A percentile compares a stretch with the other conserved stretches of the same genome.
Conservation (phyloP, 2,797 vertebrate genomes). For the Clarias fuscus region DNA sequence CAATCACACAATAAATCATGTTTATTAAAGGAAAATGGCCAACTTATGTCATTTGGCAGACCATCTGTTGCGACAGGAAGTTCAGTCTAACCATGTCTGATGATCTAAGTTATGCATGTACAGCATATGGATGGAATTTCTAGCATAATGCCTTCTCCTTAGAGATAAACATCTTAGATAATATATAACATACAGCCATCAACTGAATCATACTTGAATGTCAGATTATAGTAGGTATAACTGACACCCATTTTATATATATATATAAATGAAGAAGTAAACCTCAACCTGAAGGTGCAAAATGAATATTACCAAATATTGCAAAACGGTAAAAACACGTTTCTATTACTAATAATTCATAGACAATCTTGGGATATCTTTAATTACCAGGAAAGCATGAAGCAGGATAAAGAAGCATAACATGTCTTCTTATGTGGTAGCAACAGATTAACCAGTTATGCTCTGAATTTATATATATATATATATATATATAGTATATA, state of each 20-base stretch:
- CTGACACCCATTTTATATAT: not conserved
- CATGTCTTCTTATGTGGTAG: not conserved
- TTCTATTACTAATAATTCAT: not conserved
- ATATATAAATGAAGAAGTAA: not conserved
- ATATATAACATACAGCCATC: not conserved
- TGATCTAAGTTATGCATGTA: not conserved
- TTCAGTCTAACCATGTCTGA: not conserved
- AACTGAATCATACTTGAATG: not conserved
- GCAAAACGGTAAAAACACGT: not conserved
- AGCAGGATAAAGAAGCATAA: not conserved
- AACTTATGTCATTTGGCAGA: not conserved
- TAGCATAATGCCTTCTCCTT: not conserved
- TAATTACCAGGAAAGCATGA: not conserved
- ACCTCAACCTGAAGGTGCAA: not conserved
- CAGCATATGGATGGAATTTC: not conserved
- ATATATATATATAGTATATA: no score
- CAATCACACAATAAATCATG: not conserved
- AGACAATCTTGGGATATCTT: not conserved
- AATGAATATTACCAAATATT: not conserved
- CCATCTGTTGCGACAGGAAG: not conserved
- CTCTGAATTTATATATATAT: not conserved
- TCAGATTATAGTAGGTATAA: not conserved
- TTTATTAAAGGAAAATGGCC: not conserved
- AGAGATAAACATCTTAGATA: not conserved
- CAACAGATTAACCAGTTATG: not conserved